phyloP scores from a whole-genome alignment of 2,113 vertebrate species.

The Salvelinus alpinus region DNA sequence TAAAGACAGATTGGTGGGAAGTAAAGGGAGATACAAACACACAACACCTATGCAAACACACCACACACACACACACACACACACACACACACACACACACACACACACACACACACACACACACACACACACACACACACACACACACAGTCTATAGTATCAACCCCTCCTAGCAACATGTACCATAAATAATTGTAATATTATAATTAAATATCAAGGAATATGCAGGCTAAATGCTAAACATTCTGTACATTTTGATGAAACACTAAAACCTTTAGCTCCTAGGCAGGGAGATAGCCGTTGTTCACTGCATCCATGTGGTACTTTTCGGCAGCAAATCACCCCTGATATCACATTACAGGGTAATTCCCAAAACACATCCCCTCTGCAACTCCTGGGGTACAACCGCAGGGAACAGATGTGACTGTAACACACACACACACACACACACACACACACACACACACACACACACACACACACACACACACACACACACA shows the following conservation, averaged over 20 bases:
- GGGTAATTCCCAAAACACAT: neutral
- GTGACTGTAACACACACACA: neutral
- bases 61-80: neutral
- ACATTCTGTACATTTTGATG: neutral
- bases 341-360: constrained; percentile 17
- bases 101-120: neutral
- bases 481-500: no score
- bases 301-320: constrained; percentile 1
- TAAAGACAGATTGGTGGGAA: constrained; percentile 41
- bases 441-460: no score
- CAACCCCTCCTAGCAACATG: no score
- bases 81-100: neutral
- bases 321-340: constrained; percentile 18
- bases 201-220: no score
- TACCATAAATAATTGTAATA: no score
- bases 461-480: no score
- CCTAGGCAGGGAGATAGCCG: neutral
- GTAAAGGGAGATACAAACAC: constrained; percentile 1
- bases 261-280: no score
- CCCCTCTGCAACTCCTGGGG: neutral
- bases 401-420: neutral
- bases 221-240: neutral
- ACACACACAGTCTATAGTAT: neutral
- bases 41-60: constrained; percentile 2
- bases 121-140: neutral